Conservation (phyloP, 2,797 vertebrate species). For the Phaenicophaeus curvirostris region DNA sequence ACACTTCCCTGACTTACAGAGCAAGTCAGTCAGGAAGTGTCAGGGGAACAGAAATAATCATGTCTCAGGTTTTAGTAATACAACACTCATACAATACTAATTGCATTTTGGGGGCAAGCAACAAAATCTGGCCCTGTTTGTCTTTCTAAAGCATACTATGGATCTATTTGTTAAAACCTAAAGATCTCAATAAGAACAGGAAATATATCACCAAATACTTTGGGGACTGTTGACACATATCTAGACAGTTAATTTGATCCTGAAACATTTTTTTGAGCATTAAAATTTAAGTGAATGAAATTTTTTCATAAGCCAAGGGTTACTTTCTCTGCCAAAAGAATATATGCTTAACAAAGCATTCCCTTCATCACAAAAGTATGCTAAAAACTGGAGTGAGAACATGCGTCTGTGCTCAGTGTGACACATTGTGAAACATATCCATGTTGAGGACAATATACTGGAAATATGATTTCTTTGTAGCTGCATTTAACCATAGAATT, state of each 20-base stretch:
- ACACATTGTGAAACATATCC: neutral
- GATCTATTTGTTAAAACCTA: neutral
- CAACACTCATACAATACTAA: neutral
- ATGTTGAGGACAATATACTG: neutral
- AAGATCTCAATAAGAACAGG: neutral
- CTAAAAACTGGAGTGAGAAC: neutral
- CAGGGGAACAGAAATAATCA: neutral
- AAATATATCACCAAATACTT: neutral
- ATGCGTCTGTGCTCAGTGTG: neutral
- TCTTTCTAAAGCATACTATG: neutral
- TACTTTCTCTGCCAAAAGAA: neutral
- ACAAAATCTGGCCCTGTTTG: neutral
- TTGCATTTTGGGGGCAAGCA: neutral
- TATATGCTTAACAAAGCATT: neutral
- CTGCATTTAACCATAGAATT: neutral
- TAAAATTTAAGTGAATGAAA: neutral
- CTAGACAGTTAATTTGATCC: neutral
- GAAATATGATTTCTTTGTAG: neutral
- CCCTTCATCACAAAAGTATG: neutral
- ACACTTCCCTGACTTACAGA: neutral
- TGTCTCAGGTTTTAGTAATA: neutral
- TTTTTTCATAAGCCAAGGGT: neutral
- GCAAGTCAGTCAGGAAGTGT: neutral
- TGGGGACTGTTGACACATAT: neutral
- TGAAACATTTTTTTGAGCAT: neutral